Percentiles rank a stretch among this genome's conserved stretches.
phyloP scores from a whole-genome alignment of 2,113 vertebrate species.

The Neodon shergylaensis region DNA sequence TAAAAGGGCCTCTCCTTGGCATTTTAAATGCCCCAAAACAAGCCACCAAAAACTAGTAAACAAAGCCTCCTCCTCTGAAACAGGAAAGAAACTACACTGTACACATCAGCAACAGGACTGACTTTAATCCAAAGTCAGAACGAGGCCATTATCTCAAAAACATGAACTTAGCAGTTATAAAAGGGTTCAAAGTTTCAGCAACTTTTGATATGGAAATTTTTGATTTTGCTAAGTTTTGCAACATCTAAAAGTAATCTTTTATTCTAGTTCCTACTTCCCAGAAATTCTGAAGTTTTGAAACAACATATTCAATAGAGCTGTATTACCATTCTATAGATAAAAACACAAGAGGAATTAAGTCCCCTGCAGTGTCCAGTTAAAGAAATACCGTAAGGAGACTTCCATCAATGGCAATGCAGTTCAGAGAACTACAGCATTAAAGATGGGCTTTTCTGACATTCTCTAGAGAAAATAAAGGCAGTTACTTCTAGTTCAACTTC shows the following conservation, averaged over 20 bases:
- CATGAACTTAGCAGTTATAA: constrained; percentile 34
- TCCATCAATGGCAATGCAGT: constrained; percentile 73
- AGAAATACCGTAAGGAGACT: constrained; percentile 68
- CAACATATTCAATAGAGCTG: constrained; percentile 56
- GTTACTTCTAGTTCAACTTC: constrained; percentile 97
- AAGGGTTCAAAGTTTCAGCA: neutral
- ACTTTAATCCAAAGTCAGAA: constrained; percentile 2
- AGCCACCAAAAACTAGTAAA: constrained; percentile 32
- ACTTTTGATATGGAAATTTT: constrained; percentile 13
- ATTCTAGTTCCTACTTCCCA: constrained; percentile 63
- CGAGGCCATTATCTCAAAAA: constrained; percentile 7
- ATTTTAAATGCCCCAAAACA: constrained; percentile 41
- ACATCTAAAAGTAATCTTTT: constrained; percentile 20
- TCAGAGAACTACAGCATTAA: constrained; percentile 76
- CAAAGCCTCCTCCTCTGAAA: constrained; percentile 46
- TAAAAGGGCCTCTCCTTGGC: neutral
- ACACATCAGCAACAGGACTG: neutral
- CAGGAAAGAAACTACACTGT: neutral
- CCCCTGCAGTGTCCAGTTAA: constrained; percentile 65
- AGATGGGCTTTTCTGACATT: constrained; percentile 67
- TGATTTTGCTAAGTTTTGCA: constrained; percentile 42
- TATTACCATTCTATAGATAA: constrained; percentile 66
- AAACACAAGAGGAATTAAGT: constrained; percentile 72
- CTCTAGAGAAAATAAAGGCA: constrained; percentile 70
- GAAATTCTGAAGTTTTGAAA: constrained; percentile 64